Conservation (phyloP, 2,888 invertebrate genomes). For the Omphaloscelis lunosa region DNA sequence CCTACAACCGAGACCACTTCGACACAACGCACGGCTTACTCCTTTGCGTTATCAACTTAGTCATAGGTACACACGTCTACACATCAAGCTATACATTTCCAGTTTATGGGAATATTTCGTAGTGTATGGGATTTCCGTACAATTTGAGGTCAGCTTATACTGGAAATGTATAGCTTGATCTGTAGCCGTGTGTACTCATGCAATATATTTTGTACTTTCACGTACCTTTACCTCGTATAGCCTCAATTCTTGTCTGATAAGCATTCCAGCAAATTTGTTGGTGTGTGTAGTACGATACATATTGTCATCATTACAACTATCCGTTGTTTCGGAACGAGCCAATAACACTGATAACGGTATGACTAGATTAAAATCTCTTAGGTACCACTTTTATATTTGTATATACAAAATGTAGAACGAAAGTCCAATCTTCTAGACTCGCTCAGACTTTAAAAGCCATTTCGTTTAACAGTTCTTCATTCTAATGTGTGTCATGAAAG, state of each 20-base stretch:
- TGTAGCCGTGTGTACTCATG: too few species aligned
- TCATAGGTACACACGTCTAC: too few species aligned
- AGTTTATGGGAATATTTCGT: too few species aligned
- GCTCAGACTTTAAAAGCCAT: conserved; percentile 22
- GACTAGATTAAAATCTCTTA: conserved; percentile 66
- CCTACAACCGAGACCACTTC: neutral
- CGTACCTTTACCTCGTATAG: conserved; percentile 14
- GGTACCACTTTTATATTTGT: conserved; percentile 52
- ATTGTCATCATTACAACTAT: conserved; percentile 56
- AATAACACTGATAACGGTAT: conserved; percentile 65
- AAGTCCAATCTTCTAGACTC: conserved; percentile 32
- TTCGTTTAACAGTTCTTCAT: conserved; percentile 48
- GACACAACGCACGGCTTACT: too few species aligned
- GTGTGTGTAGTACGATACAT: conserved; percentile 37
- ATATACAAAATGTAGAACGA: conserved; percentile 56
- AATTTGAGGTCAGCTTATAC: too few species aligned
- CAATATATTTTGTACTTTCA: conserved; percentile 10
- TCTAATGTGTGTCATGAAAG: conserved; percentile 42
- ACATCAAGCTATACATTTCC: too few species aligned
- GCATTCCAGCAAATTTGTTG: conserved; percentile 43
- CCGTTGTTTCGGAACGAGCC: conserved; percentile 62
- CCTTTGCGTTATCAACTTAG: conserved; percentile 9
- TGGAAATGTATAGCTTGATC: too few species aligned
- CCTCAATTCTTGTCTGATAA: conserved; percentile 38
- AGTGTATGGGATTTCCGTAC: too few species aligned